Evolutionary conservation across 1,140 invertebrate species (phyloP), one percentile per base, ranked within the genome.

Genomic region (Scaptodrosophila lebanonensis): DNA sequence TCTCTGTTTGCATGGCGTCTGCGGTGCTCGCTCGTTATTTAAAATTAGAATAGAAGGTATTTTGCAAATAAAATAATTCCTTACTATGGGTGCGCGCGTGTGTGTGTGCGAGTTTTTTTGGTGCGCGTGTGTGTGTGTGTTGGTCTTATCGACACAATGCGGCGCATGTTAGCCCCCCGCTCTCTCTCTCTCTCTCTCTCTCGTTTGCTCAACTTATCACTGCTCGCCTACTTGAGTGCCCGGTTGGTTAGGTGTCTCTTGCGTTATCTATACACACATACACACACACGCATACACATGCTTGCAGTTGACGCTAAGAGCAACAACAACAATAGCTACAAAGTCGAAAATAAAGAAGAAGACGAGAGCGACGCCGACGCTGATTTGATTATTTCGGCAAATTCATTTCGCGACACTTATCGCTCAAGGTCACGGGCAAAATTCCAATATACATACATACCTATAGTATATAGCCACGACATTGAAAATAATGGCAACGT

Each of bases 341-440:
- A n/a, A n/a, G n/a, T n/a, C n/a, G n/a, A n/a, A n/a, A n/a, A n/a
- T n/a, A n/a, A n/a, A n/a, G n/a, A n/a, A n/a, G n/a, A n/a, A n/a
- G n/a, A n/a, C n/a, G n/a, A 15, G 33, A 17, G 27, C 36, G 27
- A 9, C 25, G 20, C 12, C 52, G 39, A 15, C 42, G 61, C 38
- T 75, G 63, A 75, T 75, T 79, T 79, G 65, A 79, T 79, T 79
- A 79, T 79, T 79, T 79, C 50, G 75, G 57, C 75, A 66, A 82
- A 82, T 82, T 82, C 66, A 82, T 82, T 82, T 82, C 51, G 75
- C 69, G 76, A 82, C 69, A 75, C 75, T 82, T 82, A 82, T 82
- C 75, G 75, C 61, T 73, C 75, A 82, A 82, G 75, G 75, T 82
- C 75, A 82, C 69, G 75, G 73, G 75, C 75, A 75, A 82, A 77